phyloP scores from a whole-genome alignment of 2,888 invertebrate species.

The Onthophagus sagittarius region DNA sequence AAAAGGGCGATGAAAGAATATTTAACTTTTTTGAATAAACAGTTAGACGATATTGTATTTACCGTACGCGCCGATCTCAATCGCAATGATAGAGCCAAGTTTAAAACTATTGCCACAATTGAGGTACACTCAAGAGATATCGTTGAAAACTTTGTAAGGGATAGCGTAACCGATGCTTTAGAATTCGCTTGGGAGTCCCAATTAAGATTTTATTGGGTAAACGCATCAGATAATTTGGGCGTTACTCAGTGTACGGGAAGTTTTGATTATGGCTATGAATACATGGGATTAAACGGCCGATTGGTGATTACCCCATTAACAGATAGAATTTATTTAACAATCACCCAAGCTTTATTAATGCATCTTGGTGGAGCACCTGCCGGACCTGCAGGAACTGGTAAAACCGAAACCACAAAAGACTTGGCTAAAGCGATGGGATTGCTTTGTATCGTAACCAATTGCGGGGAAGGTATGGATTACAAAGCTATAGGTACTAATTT shows the following conservation, averaged over 20 bases:
- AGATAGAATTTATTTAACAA: conserved; percentile 87
- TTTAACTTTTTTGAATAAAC: conserved; percentile 71
- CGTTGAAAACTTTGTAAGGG: conserved; percentile 74
- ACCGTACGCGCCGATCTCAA: conserved; percentile 68
- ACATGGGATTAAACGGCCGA: conserved; percentile 90
- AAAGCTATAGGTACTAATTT: conserved; percentile 75
- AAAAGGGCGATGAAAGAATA: conserved; percentile 91
- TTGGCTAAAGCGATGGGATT: conserved; percentile 84
- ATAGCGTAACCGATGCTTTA: conserved; percentile 75
- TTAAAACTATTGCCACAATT: conserved; percentile 83
- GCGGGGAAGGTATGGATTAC: conserved; percentile 92
- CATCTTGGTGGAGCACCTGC: conserved; percentile 89
- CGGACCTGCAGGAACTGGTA: conserved; percentile 79
- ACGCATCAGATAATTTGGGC: conserved; percentile 72
- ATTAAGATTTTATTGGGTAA: conserved; percentile 87
- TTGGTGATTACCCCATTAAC: conserved; percentile 90
- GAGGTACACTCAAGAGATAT: conserved; percentile 92
- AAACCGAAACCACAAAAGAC: conserved; percentile 91
- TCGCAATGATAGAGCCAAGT: conserved; percentile 80
- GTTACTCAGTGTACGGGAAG: conserved; percentile 81
- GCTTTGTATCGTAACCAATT: conserved; percentile 83
- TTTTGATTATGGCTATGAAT: conserved; percentile 92
- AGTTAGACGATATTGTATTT: conserved; percentile 79
- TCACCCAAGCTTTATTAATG: conserved; percentile 90
- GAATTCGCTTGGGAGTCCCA: conserved; percentile 96